These are phyloP conservation scores for Gorsachius goisagi DNA, from an alignment of 2,113 vertebrate genomes.

Conservation along the genomic window DNA sequence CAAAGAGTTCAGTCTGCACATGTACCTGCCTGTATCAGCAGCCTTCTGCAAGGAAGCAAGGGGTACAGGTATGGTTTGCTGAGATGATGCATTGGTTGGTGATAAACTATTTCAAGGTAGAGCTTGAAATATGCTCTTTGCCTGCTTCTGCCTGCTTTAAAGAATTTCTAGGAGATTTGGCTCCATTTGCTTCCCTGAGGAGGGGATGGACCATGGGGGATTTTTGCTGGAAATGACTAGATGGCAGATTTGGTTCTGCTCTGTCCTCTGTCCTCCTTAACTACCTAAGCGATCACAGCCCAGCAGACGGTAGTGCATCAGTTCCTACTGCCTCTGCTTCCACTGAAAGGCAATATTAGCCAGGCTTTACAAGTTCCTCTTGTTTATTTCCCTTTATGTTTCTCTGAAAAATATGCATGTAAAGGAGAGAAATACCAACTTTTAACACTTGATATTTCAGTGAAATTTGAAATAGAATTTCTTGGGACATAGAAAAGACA, in stretches of 20 bases:
- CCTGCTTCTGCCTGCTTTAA: neutral
- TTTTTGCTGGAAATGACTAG: neutral
- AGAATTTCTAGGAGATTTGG: neutral
- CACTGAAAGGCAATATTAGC: neutral
- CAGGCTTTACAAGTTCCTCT: neutral
- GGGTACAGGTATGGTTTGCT: neutral
- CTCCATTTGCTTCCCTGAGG: neutral
- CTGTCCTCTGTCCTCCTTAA: neutral
- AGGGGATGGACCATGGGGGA: neutral
- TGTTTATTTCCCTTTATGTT: neutral
- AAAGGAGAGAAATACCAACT: neutral
- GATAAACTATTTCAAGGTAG: neutral
- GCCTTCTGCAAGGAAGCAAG: neutral
- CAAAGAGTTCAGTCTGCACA: neutral
- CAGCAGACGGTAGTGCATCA: neutral
- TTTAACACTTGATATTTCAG: neutral
- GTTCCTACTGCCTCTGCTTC: neutral
- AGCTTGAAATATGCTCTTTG: neutral
- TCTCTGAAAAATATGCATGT: neutral
- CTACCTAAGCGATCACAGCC: neutral
- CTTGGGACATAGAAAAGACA: neutral
- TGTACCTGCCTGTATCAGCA: neutral
- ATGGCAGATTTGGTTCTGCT: neutral
- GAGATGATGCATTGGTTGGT: neutral
- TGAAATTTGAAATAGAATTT: neutral